Conservation (phyloP, 1,140 invertebrate species). For the Popillia japonica region DNA sequence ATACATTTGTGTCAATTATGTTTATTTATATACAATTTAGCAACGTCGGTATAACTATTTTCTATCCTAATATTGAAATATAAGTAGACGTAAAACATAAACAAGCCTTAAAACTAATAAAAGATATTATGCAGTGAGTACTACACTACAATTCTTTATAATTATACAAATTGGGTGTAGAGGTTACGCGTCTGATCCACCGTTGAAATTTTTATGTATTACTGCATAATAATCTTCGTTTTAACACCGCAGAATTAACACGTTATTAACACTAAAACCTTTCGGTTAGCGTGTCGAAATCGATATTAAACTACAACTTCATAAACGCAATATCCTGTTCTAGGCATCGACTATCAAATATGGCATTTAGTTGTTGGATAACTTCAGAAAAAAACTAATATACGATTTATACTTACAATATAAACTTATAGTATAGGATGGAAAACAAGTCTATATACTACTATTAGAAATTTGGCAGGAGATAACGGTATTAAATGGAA, state of each 20-base stretch:
- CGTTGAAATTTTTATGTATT: neutral
- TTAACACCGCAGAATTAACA: neutral
- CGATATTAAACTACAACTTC: neutral
- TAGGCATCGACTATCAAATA: neutral
- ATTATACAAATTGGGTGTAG: neutral
- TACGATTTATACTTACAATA: neutral
- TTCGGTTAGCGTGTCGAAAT: slow-evolving; percentile 24
- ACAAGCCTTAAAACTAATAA: too few relatives aligned
- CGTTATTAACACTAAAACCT: slow-evolving; percentile 5
- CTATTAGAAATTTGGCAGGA: slow-evolving; percentile 11
- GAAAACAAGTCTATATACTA: slow-evolving; percentile 9
- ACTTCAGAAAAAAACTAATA: neutral
- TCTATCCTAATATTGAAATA: too few relatives aligned
- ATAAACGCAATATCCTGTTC: slow-evolving; percentile 22
- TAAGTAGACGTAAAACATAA: too few relatives aligned
- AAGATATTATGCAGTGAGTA: too few relatives aligned
- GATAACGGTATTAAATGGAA: slow-evolving; percentile 18
- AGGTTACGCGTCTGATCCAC: slow-evolving; percentile 12
- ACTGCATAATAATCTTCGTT: neutral
- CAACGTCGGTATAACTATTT: too few relatives aligned
- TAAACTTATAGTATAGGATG: neutral
- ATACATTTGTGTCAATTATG: too few relatives aligned
- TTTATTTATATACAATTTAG: too few relatives aligned
- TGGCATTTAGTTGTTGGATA: neutral
- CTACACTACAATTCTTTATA: neutral